These are phyloP conservation scores for Odontesthes bonariensis DNA, from an alignment of 2,113 vertebrate species.

Conservation along the genomic window DNA sequence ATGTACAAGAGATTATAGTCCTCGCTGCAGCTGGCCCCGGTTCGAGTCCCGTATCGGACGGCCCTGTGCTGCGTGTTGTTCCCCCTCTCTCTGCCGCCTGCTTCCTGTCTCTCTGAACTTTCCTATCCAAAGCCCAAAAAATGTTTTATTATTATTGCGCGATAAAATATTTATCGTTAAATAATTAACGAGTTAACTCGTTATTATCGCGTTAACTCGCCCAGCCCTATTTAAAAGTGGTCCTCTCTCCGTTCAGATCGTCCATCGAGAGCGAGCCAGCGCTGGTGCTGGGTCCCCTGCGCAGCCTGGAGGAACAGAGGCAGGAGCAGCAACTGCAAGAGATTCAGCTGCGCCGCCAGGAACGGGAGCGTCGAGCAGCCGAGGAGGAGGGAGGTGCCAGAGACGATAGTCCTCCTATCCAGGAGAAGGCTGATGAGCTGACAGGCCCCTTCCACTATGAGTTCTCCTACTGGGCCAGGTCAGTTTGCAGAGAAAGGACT, in stretches of 20 bases:
- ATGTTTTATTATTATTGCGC: too few species aligned
- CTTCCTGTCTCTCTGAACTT: too few species aligned
- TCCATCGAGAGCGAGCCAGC: conserved; percentile 98
- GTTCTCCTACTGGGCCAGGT: conserved; percentile 99
- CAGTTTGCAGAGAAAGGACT: not conserved
- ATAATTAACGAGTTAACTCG: too few species aligned
- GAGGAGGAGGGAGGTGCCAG: conserved; percentile 79
- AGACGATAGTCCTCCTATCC: conserved; percentile 85
- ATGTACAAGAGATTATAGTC: too few species aligned
- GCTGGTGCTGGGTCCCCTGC: conserved; percentile 94
- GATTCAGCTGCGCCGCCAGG: conserved; percentile 89
- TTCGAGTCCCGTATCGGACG: too few species aligned
- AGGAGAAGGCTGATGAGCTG: conserved; percentile 92
- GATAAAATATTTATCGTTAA: too few species aligned
- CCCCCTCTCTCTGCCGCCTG: too few species aligned
- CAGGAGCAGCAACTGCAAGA: conserved; percentile 94
- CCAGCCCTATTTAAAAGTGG: not conserved
- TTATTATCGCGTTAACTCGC: too few species aligned
- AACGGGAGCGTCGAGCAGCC: conserved; percentile 85
- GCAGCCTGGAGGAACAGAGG: conserved; percentile 89
- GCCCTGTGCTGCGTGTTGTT: too few species aligned
- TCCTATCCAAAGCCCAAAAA: too few species aligned
- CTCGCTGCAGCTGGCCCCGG: too few species aligned
- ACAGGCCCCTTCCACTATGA: conserved; percentile 93
- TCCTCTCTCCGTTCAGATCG: conserved; percentile 79